Evolutionary conservation across 2,113 vertebrate species (phyloP).

Genomic region (Anguilla japonica): DNA sequence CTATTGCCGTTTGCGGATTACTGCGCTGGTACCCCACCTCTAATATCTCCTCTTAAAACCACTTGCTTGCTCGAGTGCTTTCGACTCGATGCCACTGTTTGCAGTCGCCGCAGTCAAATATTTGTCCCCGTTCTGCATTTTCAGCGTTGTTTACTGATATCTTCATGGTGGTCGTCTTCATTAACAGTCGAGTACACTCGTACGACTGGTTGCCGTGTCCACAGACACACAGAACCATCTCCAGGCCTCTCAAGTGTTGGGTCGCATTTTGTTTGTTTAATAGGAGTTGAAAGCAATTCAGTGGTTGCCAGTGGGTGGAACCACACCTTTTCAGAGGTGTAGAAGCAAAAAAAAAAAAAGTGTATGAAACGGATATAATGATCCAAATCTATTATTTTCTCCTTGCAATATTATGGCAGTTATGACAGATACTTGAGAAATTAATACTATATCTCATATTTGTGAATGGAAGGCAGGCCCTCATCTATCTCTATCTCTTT

Average conservation of each 20-base stretch:
- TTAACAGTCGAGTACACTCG: neutral
- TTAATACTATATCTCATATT: neutral
- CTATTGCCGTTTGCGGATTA: constrained; percentile 44
- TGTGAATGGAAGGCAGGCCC: neutral
- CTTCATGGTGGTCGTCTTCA: neutral
- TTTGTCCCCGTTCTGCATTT: constrained; percentile 1
- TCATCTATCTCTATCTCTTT: neutral
- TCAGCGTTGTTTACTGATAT: constrained; percentile 1
- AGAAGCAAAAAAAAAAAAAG: too few relatives aligned
- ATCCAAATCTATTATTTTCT: neutral
- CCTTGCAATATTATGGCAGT: neutral
- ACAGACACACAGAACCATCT: neutral
- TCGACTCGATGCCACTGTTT: constrained; percentile 23
- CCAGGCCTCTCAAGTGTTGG: neutral
- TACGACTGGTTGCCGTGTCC: neutral
- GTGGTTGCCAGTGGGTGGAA: neutral
- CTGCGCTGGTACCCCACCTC: constrained; percentile 58
- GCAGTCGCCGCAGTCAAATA: neutral
- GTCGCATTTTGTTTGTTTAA: neutral
- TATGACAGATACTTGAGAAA: too few relatives aligned
- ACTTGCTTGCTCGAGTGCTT: constrained; percentile 38
- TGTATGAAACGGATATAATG: neutral
- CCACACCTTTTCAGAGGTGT: neutral
- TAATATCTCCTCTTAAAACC: constrained; percentile 37
- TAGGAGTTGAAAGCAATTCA: neutral